These are phyloP conservation scores for Todus mexicanus DNA, from an alignment of 2,797 vertebrate species.

Conservation along the genomic window DNA sequence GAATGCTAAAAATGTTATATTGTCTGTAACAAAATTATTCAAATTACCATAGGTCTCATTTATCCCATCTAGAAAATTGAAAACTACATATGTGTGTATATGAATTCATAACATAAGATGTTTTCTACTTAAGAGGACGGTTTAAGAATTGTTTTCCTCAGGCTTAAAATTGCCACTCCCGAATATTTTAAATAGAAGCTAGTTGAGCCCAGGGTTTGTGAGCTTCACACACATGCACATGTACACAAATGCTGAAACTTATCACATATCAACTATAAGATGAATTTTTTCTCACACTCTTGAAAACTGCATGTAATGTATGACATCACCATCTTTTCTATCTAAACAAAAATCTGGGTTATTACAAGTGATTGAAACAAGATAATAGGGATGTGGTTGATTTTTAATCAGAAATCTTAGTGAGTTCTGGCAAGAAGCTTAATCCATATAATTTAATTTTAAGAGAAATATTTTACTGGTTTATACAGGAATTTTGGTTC, in stretches of 20 bases:
- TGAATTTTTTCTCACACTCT: not conserved
- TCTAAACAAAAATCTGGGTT: not conserved
- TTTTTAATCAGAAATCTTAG: not conserved
- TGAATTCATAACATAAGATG: not conserved
- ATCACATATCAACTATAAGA: not conserved
- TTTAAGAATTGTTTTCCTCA: not conserved
- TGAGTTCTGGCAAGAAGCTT: not conserved
- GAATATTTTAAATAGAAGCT: not conserved
- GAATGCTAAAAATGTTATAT: conserved; percentile 54
- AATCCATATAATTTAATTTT: not conserved
- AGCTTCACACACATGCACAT: not conserved
- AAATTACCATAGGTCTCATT: conserved; percentile 3
- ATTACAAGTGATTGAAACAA: not conserved
- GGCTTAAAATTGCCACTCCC: not conserved
- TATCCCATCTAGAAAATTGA: not conserved
- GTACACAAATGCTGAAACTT: not conserved
- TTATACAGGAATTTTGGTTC: not conserved
- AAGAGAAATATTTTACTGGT: not conserved
- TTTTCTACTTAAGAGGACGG: not conserved
- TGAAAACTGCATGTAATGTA: not conserved
- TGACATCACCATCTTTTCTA: not conserved
- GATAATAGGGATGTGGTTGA: not conserved
- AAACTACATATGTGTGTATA: not conserved
- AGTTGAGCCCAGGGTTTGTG: not conserved
- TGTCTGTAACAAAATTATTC: conserved; percentile 27